Evolutionary conservation across 1,140 invertebrate genomes (phyloP), one percentile per base, ranked within the genome.

Genomic region (Zaprionus lachaisei): DNA sequence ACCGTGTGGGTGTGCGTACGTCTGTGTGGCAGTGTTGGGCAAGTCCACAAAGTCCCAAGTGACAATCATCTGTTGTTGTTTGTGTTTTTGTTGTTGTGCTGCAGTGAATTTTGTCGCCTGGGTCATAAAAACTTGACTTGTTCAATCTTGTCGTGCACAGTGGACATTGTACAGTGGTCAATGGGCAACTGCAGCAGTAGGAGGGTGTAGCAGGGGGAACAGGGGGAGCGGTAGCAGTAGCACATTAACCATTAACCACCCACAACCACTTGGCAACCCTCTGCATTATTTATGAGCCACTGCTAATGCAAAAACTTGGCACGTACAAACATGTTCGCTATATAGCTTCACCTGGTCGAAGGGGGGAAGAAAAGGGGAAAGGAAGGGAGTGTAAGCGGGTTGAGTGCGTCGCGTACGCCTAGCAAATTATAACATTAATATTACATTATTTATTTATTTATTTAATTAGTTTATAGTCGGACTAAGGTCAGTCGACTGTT

Each of bases 371-470:
- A 26, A 26, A 26, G 24, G 11, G 20, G 22, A 11, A 11, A 5
- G 4, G 4, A 1, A 5, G 4, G 47, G 47, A 58, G 65, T 51
- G 70, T 28, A 63, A 77, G 75, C 63, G 75, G 75, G 75, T 73
- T 77, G 58, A 68, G 56, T 41, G 56, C 26, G 61, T 44, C 51
- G 72, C 51, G 72, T 69, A 62, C 57, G 66, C 74, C 74, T 77
- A 79, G 77, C 63, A 89, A 89, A 89, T 89, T 89, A 90, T 84
- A 90, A 89, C 84, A 89, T 89, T 89, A 89, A 89, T 89, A 89
- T 89, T 89, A 89, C 85, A 89, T 89, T n/a, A n/a, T n/a, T n/a
- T n/a, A n/a, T n/a, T n/a, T n/a, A n/a, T n/a, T n/a, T n/a, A n/a
- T n/a, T n/a, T n/a, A n/a, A n/a, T n/a, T n/a, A n/a, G n/a, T n/a